These are phyloP conservation scores for Drusus annulatus DNA, from an alignment of 1,140 invertebrate species.

Conservation along the genomic window DNA sequence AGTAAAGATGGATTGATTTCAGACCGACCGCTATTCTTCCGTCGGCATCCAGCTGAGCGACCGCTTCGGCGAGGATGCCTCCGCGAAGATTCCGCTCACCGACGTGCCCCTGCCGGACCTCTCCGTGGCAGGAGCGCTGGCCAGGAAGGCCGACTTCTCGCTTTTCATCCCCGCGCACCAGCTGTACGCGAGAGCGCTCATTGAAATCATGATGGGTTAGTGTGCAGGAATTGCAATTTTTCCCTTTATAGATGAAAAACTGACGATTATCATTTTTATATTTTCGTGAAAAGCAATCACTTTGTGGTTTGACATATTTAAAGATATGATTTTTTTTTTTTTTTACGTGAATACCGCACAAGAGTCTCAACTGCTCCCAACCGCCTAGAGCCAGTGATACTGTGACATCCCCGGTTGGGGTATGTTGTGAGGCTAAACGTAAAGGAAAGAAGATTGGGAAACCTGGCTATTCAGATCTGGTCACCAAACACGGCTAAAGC, in stretches of 20 bases:
- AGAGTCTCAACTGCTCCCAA: no score
- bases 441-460: no score
- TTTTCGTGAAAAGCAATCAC: no score
- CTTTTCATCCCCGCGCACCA: conserved; percentile 73
- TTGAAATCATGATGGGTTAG: conserved; percentile 72
- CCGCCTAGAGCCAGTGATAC: no score
- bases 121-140: conserved; percentile 62
- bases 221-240: not conserved
- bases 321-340: no score
- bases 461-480: no score
- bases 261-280: no score
- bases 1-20: not conserved
- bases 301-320: no score
- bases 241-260: not conserved
- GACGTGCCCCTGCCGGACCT: conserved; percentile 65
- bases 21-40: conserved; percentile 59
- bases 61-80: conserved; percentile 63
- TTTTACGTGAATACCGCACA: no score
- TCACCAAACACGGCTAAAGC: no score
- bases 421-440: no score
- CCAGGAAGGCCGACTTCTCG: conserved; percentile 71
- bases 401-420: no score
- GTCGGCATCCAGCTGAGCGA: conserved; percentile 65
- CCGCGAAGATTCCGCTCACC: conserved; percentile 64
- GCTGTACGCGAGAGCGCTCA: conserved; percentile 71